These are phyloP conservation scores for Synodontis membranacea DNA, from an alignment of 2,113 vertebrate species.

Conservation along the genomic window DNA sequence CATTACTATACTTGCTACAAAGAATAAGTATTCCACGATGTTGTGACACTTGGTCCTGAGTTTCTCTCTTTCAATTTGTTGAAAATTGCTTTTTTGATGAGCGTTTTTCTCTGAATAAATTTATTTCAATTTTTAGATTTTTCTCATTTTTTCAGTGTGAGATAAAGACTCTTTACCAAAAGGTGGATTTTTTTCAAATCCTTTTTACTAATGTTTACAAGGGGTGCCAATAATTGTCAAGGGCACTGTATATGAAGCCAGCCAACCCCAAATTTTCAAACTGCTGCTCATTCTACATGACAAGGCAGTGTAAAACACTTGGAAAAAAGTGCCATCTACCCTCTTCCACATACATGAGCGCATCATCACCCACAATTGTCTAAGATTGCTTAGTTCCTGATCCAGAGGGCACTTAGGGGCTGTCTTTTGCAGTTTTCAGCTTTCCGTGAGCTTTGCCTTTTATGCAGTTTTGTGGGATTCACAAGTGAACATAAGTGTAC, in stretches of 20 bases:
- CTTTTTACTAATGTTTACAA: no score
- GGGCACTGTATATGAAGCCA: no score
- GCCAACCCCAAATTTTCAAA: background rate
- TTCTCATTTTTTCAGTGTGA: no score
- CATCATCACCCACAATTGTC: no score
- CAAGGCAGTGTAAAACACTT: background rate
- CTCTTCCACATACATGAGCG: no score
- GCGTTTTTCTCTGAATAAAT: no score
- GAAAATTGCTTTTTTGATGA: no score
- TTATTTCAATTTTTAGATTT: no score
- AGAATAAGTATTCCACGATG: background rate
- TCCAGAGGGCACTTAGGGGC: background rate
- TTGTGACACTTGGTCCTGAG: background rate
- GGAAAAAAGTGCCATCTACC: background rate
- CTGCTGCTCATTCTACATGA: background rate
- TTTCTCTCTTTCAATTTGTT: no score
- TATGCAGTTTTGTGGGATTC: background rate
- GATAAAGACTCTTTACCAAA: no score
- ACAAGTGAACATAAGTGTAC: background rate
- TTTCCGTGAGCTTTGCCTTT: background rate
- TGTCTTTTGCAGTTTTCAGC: background rate
- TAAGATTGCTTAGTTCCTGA: background rate
- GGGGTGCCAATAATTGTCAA: no score
- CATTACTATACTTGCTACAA: background rate
- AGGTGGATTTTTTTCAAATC: no score